Evolutionary conservation across 2,797 vertebrate species (phyloP), one percentile per base, ranked within the genome.

Genomic region (Pseudochirops cupreus): DNA sequence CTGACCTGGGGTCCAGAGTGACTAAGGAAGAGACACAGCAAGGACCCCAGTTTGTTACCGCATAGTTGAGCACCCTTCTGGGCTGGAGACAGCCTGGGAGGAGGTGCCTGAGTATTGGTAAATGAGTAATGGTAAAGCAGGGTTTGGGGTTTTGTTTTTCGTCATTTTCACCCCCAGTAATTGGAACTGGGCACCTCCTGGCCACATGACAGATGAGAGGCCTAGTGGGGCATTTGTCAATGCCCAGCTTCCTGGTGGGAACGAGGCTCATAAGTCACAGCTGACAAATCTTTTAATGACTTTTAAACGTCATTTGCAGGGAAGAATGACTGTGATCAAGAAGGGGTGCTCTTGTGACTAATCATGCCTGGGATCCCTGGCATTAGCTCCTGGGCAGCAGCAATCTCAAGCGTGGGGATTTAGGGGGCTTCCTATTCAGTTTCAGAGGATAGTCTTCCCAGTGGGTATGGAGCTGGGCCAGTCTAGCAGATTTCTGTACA

Each of bases 291-390:
- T 98, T 98, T 96, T 98, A 98, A 98, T 98, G 98, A 98, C 98
- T 98, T 98, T 96, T 98, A 98, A 98, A 98, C 98, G 98, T 99
- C 98, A 98, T 99, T 99, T 98, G 98, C 97, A 98, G 98, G 95
- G 98, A 98, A 98, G 97, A 98, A 98, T 98, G 98, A 94, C 98
- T 98, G 87, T 98, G 98, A 98, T 98, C 98, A 98, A 97, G 93
- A 97, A 97, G 90, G n/a, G 97, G 0, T 96, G 98, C 98, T 98
- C n/a, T 97, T 97, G 97, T 97, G 98, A 54, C 98, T 98, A 95
- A 98, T 98, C 97, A 96, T 98, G 89, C 97, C 91, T 82, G 67
- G 21, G 67, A 74, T 82, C 21, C 67, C 67, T 82, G 39, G 95
- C 93, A 95, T 98, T 97, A 96, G 97, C 94, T 94, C 94, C 91